Evolutionary conservation across 2,888 invertebrate species (phyloP).

Genomic region (Beris morrisii): DNA sequence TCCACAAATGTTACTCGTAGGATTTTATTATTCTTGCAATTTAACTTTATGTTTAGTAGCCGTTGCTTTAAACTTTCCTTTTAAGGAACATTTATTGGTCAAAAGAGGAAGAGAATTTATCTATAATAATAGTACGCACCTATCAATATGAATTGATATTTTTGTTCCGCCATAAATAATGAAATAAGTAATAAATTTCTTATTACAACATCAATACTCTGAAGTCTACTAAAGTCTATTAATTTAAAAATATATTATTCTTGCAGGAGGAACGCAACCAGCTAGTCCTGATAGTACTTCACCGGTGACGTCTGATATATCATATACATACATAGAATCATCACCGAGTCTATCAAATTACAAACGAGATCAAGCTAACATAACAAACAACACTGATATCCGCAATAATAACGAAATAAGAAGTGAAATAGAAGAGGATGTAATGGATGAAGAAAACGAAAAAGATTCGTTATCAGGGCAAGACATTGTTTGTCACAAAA

Average conservation of each 20-base stretch:
- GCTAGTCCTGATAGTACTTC: constrained; percentile 86
- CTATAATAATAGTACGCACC: too few relatives aligned
- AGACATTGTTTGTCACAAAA: constrained; percentile 69
- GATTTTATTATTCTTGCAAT: too few relatives aligned
- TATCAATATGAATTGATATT: too few relatives aligned
- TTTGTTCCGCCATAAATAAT: too few relatives aligned
- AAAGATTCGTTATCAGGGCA: constrained; percentile 47
- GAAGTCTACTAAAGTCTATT: too few relatives aligned
- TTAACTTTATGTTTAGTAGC: too few relatives aligned
- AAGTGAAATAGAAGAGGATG: constrained; percentile 61
- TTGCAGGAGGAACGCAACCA: constrained; percentile 65
- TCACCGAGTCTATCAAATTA: constrained; percentile 53
- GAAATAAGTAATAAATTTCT: too few relatives aligned
- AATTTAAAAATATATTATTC: constrained; percentile 23
- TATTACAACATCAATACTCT: too few relatives aligned
- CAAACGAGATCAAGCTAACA: constrained; percentile 41
- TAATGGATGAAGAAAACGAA: constrained; percentile 60
- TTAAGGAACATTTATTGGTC: too few relatives aligned
- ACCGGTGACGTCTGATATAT: constrained; percentile 76
- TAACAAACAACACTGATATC: constrained; percentile 43
- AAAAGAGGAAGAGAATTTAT: too few relatives aligned
- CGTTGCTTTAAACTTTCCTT: too few relatives aligned
- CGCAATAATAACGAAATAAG: constrained; percentile 48
- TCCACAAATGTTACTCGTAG: too few relatives aligned
- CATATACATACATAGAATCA: constrained; percentile 58